Evolutionary conservation across 2,113 vertebrate genomes (phyloP).

Genomic region (Bungarus multicinctus): DNA sequence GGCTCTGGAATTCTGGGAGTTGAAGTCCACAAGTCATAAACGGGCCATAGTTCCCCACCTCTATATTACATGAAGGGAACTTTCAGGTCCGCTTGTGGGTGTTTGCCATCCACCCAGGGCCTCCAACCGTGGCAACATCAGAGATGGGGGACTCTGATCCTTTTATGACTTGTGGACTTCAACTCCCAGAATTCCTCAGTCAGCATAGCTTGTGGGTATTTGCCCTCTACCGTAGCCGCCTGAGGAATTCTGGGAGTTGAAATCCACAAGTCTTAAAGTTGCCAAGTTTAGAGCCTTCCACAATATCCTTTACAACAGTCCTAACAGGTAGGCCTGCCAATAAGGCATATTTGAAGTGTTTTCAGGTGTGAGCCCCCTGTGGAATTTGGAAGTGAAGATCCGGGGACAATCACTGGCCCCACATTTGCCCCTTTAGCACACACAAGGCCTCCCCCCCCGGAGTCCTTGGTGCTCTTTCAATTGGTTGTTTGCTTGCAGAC

Average conservation of each 20-base stretch:
- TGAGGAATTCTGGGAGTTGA: too few relatives aligned
- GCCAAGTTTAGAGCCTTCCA: not conserved
- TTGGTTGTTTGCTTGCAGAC: not conserved
- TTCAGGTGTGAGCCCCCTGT: not conserved
- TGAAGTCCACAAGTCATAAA: not conserved
- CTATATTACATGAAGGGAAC: too few relatives aligned
- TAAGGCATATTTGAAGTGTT: not conserved
- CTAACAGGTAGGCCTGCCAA: not conserved
- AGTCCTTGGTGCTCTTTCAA: not conserved
- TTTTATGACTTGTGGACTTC: too few relatives aligned
- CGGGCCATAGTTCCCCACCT: too few relatives aligned
- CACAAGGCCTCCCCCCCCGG: not conserved
- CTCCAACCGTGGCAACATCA: too few relatives aligned
- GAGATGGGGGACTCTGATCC: too few relatives aligned
- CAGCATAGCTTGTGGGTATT: not conserved
- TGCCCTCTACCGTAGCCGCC: too few relatives aligned
- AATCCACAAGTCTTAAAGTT: not conserved
- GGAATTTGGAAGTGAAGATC: not conserved
- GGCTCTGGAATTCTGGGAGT: not conserved
- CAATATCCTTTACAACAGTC: not conserved
- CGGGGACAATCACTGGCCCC: not conserved
- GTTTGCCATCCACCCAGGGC: too few relatives aligned
- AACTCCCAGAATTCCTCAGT: too few relatives aligned
- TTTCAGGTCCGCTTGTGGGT: too few relatives aligned
- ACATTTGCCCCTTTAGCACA: not conserved